These are phyloP conservation scores for Watsonalla binaria DNA, from an alignment of 2,888 invertebrate genomes.

Conservation along the genomic window DNA sequence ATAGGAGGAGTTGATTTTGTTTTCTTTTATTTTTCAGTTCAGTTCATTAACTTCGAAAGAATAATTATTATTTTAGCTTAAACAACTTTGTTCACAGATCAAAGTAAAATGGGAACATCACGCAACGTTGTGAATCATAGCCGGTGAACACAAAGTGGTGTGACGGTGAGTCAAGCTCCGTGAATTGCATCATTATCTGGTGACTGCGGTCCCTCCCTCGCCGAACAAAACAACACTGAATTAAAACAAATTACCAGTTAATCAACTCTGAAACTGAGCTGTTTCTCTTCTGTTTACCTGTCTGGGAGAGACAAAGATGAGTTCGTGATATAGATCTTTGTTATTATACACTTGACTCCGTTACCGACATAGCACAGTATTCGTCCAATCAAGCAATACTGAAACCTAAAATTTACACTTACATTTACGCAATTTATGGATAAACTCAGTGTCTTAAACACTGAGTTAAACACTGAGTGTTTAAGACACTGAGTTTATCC, in stretches of 20 bases:
- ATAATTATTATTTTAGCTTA: slow-evolving; percentile 30
- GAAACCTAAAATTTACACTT: too few species aligned
- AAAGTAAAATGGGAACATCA: slow-evolving; percentile 52
- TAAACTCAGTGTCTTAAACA: too few species aligned
- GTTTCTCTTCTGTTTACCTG: not conserved
- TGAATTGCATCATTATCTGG: slow-evolving; percentile 41
- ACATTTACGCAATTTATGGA: too few species aligned
- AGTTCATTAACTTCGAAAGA: too few species aligned
- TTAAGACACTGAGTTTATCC: too few species aligned
- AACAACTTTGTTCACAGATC: slow-evolving; percentile 43
- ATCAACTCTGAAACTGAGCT: slow-evolving; percentile 4
- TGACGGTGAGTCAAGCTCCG: slow-evolving; percentile 36
- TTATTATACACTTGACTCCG: too few species aligned
- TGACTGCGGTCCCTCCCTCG: slow-evolving; percentile 18
- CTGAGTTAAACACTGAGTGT: too few species aligned
- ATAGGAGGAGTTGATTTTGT: too few species aligned
- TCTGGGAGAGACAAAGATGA: not conserved
- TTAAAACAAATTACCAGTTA: slow-evolving; percentile 17
- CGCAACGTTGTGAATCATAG: slow-evolving; percentile 49
- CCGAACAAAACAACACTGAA: slow-evolving; percentile 17
- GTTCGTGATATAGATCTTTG: too few species aligned
- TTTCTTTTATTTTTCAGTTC: too few species aligned
- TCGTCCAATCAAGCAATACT: too few species aligned
- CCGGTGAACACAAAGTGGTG: slow-evolving; percentile 7
- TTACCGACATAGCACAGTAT: too few species aligned